Evolutionary conservation across 2,888 invertebrate genomes (phyloP).

Genomic region (Aleiodes testaceus): DNA sequence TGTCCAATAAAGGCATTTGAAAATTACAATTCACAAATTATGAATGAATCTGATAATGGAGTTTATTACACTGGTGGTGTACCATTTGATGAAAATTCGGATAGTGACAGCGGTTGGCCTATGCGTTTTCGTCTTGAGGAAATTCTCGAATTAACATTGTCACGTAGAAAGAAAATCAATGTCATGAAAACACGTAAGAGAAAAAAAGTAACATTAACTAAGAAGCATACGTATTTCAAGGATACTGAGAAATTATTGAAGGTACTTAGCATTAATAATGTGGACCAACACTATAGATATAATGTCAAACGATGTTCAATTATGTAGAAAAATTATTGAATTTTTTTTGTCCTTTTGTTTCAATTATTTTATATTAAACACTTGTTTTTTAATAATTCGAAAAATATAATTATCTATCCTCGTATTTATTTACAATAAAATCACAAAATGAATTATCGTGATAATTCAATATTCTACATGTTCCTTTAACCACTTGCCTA

Average conservation of each 20-base stretch:
- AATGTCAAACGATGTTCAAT: slow-evolving; percentile 69
- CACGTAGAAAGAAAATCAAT: slow-evolving; percentile 57
- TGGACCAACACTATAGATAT: slow-evolving; percentile 71
- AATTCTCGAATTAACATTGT: slow-evolving; percentile 65
- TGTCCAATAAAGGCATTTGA: slow-evolving; percentile 43
- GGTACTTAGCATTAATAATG: slow-evolving; percentile 70
- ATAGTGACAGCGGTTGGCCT: slow-evolving; percentile 59
- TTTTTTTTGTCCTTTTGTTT: background rate
- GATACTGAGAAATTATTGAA: slow-evolving; percentile 70
- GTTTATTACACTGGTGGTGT: slow-evolving; percentile 41
- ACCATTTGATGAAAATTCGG: slow-evolving; percentile 50
- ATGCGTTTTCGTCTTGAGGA: slow-evolving; percentile 66
- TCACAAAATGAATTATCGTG: too few relatives aligned
- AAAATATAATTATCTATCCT: too few relatives aligned
- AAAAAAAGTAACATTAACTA: slow-evolving; percentile 59
- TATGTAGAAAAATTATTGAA: slow-evolving; percentile 61
- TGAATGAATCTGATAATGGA: slow-evolving; percentile 23
- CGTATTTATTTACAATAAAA: too few relatives aligned
- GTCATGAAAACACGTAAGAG: slow-evolving; percentile 59
- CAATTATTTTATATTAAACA: background rate
- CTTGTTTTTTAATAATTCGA: too few relatives aligned
- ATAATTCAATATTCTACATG: too few relatives aligned
- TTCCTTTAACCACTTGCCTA: too few relatives aligned
- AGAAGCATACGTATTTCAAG: slow-evolving; percentile 61
- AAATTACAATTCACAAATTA: slow-evolving; percentile 30